Evolutionary conservation across 2,888 invertebrate genomes (phyloP), one percentile per base, ranked within the genome.

Genomic region (Cactoblastis cactorum): DNA sequence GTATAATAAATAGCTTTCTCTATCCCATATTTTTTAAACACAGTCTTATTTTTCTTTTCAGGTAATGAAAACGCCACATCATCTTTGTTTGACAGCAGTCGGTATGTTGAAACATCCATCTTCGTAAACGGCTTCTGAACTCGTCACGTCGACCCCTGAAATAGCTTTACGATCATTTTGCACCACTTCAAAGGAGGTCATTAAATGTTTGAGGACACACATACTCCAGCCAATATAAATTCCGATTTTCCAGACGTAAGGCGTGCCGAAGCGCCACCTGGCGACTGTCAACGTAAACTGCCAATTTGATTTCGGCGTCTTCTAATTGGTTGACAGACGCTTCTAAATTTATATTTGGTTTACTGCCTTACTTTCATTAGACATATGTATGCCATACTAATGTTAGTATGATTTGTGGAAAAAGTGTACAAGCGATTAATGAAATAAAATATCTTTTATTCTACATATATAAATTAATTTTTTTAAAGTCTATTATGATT

Each of bases 121-220:
- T 66, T 68, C 69, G 73, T 69, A 65, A 64, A 57, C 61, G 37
- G 56, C 47, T 24, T 56, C 61, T 63, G 64, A 66, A 67, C 62
- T 65, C 70, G 65, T 71, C 69, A 67, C 66, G 67, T 65, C 51
- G 54, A 57, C 59, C 62, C 63, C 68, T 52, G 68, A 78, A 85
- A 84, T 84, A 82, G 67, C 70, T 75, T 76, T 77, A 77, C 75
- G 78, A 78, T 74, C 74, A 80, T 80, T 83, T 79, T 77, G 72
- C 69, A 71, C 75, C 77, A 81, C 85, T 80, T 87, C 87, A 87
- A 87, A 87, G 84, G 69, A 59, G 76, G 73, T 73, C 80, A 78
- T 80, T 80, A 83, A 83, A 83, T 79, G 75, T 77, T 71, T 67
- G 66, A 69, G 59, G 67, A 67, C 63, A 39, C 63, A 19, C 49